These are phyloP conservation scores for Porites divaricata DNA, from an alignment of 92 coral and sea anemone species.

Conservation along the genomic window DNA sequence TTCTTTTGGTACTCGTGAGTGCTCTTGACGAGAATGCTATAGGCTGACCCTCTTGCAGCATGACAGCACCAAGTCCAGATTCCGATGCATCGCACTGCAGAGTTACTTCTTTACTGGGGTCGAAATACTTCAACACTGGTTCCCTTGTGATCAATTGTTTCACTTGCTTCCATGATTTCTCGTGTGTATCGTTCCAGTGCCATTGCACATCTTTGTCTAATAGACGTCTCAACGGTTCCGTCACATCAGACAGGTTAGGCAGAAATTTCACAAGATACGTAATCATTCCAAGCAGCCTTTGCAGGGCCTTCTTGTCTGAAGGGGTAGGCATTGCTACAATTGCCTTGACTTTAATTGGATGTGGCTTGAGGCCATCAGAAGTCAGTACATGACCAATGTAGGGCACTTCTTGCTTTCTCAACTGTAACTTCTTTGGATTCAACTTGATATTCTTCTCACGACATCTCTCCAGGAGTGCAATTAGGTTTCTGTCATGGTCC, in stretches of 20 bases:
- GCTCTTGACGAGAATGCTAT: background rate
- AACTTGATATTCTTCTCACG: slow-evolving; percentile 21
- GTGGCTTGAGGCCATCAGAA: slow-evolving; percentile 36
- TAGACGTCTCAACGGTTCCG: slow-evolving; percentile 31
- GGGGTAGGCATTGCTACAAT: slow-evolving; percentile 35
- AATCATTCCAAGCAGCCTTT: slow-evolving; percentile 36
- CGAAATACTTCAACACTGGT: slow-evolving; percentile 27
- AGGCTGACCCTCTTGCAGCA: slow-evolving; percentile 20
- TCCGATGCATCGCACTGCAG: slow-evolving; percentile 26
- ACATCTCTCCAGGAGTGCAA: slow-evolving; percentile 26
- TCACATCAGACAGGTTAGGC: slow-evolving; percentile 37
- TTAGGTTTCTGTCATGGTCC: slow-evolving; percentile 18
- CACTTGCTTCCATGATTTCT: background rate
- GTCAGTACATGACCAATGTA: slow-evolving; percentile 55
- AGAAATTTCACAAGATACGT: slow-evolving; percentile 38
- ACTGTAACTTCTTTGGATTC: slow-evolving; percentile 23
- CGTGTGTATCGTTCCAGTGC: slow-evolving; percentile 17
- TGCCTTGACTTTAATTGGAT: slow-evolving; percentile 42
- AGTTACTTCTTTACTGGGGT: slow-evolving; percentile 5
- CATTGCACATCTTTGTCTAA: background rate
- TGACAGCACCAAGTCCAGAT: slow-evolving; percentile 16
- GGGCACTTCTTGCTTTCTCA: slow-evolving; percentile 23
- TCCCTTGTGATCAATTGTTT: slow-evolving; percentile 6
- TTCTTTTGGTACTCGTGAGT: background rate
- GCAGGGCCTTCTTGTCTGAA: slow-evolving; percentile 26